A percentile compares a stretch with the other conserved stretches of the same genome.
phyloP scores from a whole-genome alignment of 2,113 vertebrate species.

The Engystomops pustulosus region DNA sequence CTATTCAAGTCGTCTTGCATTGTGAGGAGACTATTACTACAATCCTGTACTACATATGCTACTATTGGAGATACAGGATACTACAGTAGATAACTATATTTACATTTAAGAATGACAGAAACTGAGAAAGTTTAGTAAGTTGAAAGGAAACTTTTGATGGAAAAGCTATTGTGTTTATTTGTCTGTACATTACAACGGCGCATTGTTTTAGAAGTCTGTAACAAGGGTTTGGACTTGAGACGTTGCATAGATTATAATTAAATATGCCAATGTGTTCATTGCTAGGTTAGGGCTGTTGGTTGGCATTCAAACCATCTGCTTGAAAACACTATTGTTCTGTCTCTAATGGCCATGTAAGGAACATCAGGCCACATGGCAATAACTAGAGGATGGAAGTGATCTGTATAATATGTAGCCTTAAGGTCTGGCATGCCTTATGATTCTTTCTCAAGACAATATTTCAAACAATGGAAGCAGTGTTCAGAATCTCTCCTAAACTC shows the following conservation, averaged over 20 bases:
- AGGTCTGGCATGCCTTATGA: conserved; percentile 45
- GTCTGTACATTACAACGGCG: conserved; percentile 19
- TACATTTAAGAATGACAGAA: too few relatives aligned
- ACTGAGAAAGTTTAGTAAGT: not conserved
- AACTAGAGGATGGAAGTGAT: conserved; percentile 22
- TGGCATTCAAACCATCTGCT: conserved; percentile 27
- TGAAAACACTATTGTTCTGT: conserved; percentile 41
- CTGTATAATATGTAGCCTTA: conserved; percentile 31
- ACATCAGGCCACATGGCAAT: conserved; percentile 39
- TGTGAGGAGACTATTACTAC: too few relatives aligned
- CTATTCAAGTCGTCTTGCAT: too few relatives aligned
- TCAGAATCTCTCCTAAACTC: not conserved
- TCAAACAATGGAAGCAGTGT: conserved; percentile 38
- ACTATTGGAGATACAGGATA: too few relatives aligned
- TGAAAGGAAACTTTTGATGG: not conserved
- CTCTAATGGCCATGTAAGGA: conserved; percentile 24
- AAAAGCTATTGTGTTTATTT: conserved; percentile 17
- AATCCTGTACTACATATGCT: too few relatives aligned
- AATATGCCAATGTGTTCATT: conserved; percentile 25
- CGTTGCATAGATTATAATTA: conserved; percentile 17
- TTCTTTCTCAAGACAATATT: conserved; percentile 34
- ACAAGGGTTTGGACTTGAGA: conserved; percentile 3
- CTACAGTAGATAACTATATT: too few relatives aligned
- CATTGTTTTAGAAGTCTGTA: conserved; percentile 25
- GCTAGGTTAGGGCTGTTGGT: conserved; percentile 21